Conservation (phyloP, 2,797 vertebrate genomes). For the Neomorphus geoffroyi region DNA sequence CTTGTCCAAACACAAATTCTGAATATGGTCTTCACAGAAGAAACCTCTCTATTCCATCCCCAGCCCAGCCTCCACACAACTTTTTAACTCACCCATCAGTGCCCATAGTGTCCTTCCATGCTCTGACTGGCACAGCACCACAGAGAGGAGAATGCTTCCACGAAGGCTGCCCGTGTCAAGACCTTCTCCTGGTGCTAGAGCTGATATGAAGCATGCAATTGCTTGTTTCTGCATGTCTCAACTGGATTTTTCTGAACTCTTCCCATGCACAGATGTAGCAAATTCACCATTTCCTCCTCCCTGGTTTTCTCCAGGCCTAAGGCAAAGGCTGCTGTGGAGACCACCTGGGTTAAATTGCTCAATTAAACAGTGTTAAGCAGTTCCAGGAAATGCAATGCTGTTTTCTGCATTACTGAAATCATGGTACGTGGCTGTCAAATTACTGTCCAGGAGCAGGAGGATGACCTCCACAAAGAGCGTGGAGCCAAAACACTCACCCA, state of each 20-base stretch:
- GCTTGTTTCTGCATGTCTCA: not conserved
- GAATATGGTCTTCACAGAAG: not conserved
- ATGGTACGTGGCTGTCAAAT: not conserved
- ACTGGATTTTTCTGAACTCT: not conserved
- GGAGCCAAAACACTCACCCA: not conserved
- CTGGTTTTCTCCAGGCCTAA: not conserved
- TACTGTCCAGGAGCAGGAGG: not conserved
- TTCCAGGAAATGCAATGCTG: not conserved
- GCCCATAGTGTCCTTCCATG: not conserved
- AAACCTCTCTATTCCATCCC: not conserved
- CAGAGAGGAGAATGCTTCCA: not conserved
- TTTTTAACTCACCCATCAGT: not conserved
- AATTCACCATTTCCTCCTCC: not conserved
- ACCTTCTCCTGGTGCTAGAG: not conserved
- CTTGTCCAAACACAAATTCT: not conserved
- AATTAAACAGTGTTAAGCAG: conserved; percentile 19
- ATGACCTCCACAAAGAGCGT: not conserved
- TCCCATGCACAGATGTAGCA: not conserved
- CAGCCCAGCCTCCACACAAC: not conserved
- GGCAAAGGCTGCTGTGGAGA: conserved; percentile 19
- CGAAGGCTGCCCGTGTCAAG: not conserved
- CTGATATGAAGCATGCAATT: not conserved
- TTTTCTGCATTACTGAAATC: not conserved
- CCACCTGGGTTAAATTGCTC: conserved; percentile 44
- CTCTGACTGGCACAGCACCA: not conserved